A percentile compares a stretch with the other conserved stretches of the same genome.
These are phyloP conservation scores for Borostomias antarcticus DNA, from an alignment of 2,797 vertebrate species.

Conservation along the genomic window DNA sequence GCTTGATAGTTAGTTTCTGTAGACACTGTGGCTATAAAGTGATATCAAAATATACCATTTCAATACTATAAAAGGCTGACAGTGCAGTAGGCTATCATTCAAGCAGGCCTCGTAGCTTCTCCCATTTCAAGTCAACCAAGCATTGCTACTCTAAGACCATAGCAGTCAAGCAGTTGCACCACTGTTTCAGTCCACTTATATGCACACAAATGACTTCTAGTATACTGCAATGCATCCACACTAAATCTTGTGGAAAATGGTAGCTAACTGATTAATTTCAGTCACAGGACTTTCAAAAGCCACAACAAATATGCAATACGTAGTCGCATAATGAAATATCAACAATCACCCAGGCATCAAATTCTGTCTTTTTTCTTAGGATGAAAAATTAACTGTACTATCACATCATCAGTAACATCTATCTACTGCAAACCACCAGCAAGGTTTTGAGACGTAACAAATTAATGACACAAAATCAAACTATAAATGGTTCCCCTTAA, in stretches of 20 bases:
- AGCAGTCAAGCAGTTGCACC: conserved; percentile 7
- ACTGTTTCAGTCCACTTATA: neutral
- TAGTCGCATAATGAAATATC: neutral
- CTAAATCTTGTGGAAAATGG: neutral
- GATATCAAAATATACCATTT: neutral
- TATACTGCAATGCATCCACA: neutral
- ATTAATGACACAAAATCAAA: too few relatives aligned
- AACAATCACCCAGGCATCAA: neutral
- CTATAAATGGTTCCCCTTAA: neutral
- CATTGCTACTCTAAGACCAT: neutral
- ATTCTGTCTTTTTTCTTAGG: neutral
- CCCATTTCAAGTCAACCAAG: neutral
- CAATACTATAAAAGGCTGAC: too few relatives aligned
- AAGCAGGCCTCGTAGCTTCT: neutral
- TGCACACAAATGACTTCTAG: too few relatives aligned
- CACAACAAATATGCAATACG: neutral
- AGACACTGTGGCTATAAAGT: too few relatives aligned
- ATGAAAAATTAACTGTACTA: too few relatives aligned
- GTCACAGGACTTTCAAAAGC: neutral
- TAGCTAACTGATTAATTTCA: neutral
- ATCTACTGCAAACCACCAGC: too few relatives aligned
- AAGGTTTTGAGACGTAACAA: too few relatives aligned
- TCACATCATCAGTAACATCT: too few relatives aligned
- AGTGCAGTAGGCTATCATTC: neutral
- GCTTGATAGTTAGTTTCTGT: neutral